Evolutionary conservation across 2,888 invertebrate species (phyloP).

Genomic region (Synanthedon vespiformis): DNA sequence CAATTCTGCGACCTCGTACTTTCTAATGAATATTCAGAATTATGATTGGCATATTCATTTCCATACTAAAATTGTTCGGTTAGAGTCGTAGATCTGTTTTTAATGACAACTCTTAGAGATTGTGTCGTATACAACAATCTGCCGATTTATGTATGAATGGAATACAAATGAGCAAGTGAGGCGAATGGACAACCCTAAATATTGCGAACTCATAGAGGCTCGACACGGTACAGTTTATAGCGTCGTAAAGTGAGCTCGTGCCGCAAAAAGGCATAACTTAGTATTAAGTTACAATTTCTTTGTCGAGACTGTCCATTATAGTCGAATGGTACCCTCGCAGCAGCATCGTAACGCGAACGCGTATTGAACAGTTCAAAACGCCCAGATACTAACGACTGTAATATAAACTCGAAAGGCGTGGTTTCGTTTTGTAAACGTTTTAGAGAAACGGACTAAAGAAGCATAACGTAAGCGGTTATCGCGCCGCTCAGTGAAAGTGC

Average conservation of each 20-base stretch:
- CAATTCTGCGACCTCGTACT: neutral
- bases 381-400: neutral
- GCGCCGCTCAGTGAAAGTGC: constrained; percentile 49
- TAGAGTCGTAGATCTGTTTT: constrained; percentile 7
- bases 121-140: constrained; percentile 26
- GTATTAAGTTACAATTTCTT: constrained; percentile 51
- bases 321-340: neutral
- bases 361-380: constrained; percentile 1
- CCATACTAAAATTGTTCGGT: neutral
- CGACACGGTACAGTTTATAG: constrained; percentile 46
- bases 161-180: constrained; percentile 41
- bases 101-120: constrained; percentile 17
- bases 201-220: constrained; percentile 43
- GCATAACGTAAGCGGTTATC: constrained; percentile 31
- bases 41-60: neutral
- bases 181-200: constrained; percentile 39
- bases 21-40: constrained; percentile 1
- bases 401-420: constrained; percentile 2
- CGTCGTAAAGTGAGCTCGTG: constrained; percentile 55
- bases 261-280: constrained; percentile 51
- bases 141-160: constrained; percentile 43
- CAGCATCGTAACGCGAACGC: constrained; percentile 1
- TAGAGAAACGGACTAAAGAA: constrained; percentile 12
- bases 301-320: constrained; percentile 18
- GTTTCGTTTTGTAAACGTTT: constrained; percentile 12